Percentiles rank a stretch among this genome's conserved stretches.
phyloP scores from a whole-genome alignment of 1,140 invertebrate species.

The Drosophila ambigua region DNA sequence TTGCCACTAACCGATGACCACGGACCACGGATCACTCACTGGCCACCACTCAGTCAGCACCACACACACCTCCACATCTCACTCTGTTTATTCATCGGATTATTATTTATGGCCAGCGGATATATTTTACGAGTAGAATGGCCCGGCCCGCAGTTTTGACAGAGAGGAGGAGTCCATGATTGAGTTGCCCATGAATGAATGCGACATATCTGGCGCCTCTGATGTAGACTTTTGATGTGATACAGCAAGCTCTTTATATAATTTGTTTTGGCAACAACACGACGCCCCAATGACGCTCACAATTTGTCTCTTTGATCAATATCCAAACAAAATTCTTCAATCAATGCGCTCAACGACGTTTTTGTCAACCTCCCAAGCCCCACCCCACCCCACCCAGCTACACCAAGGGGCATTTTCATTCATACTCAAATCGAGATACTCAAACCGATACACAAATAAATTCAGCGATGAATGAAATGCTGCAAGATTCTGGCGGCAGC shows the following conservation, averaged over 20 bases:
- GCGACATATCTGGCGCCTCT: background rate
- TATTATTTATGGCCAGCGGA: slow-evolving; percentile 32
- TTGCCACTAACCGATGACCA: slow-evolving; percentile 37
- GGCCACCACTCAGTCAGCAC: too few relatives aligned
- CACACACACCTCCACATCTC: background rate
- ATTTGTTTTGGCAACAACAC: slow-evolving; percentile 38
- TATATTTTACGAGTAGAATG: background rate
- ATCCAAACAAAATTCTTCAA: slow-evolving; percentile 71
- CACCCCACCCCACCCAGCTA: too few relatives aligned
- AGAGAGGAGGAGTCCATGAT: slow-evolving; percentile 11
- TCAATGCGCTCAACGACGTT: slow-evolving; percentile 36
- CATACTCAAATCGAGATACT: slow-evolving; percentile 28
- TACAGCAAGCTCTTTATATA: slow-evolving; percentile 33
- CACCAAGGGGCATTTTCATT: slow-evolving; percentile 30
- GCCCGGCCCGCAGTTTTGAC: background rate
- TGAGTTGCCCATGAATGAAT: slow-evolving; percentile 46
- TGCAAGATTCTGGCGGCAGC: slow-evolving; percentile 17
- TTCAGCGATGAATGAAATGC: slow-evolving; percentile 48
- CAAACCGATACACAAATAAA: slow-evolving; percentile 26
- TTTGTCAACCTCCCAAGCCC: background rate
- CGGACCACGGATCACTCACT: too few relatives aligned
- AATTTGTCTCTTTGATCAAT: slow-evolving; percentile 69
- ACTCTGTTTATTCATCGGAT: slow-evolving; percentile 21
- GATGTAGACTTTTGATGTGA: background rate
- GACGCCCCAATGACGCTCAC: slow-evolving; percentile 56